Conservation (phyloP, 2,113 vertebrate genomes). For the Addax nasomaculatus region DNA sequence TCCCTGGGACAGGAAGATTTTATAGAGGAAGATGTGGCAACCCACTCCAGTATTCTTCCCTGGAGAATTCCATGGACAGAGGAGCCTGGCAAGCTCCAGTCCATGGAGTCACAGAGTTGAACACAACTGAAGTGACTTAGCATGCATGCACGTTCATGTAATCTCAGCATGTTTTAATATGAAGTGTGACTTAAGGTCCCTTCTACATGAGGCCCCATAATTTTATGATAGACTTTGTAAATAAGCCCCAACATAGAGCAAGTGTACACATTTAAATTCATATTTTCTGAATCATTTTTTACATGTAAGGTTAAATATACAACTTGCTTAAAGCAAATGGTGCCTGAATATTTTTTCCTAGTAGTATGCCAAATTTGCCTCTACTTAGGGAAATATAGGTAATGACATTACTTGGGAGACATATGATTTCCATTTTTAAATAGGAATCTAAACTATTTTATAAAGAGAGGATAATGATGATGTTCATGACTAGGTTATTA, state of each 20-base stretch:
- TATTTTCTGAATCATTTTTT: not conserved
- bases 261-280: not conserved
- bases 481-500: not conserved
- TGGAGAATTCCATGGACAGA: not conserved
- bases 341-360: not conserved
- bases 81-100: not conserved
- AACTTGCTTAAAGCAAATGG: not conserved
- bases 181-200: not conserved
- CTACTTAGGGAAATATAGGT: not conserved
- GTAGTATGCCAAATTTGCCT: not conserved
- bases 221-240: not conserved
- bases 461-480: not conserved
- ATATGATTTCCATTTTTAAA: not conserved
- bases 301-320: not conserved
- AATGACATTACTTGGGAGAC: not conserved
- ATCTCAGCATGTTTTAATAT: not conserved
- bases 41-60: not conserved
- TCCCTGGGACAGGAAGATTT: not conserved
- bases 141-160: not conserved
- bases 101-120: not conserved
- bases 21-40: not conserved
- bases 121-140: not conserved
- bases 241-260: not conserved
- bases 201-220: not conserved
- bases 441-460: not conserved